These are phyloP conservation scores for Apteryx owenii DNA, from an alignment of 2,113 vertebrate species.

Conservation along the genomic window DNA sequence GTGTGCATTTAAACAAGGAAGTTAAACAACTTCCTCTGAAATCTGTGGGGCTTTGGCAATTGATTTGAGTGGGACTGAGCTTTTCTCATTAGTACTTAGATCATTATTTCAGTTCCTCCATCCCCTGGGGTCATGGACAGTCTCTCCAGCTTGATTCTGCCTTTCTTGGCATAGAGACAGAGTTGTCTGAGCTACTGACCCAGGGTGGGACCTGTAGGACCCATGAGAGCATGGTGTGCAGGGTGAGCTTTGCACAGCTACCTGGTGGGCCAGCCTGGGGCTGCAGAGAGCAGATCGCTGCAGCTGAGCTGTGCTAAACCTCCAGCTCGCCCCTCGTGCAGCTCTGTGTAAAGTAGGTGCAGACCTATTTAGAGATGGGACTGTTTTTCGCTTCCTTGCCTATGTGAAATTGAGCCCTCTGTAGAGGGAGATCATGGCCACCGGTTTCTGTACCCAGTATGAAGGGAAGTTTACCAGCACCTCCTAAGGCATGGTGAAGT, in stretches of 20 bases:
- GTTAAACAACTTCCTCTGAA: not conserved
- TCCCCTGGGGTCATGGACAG: not conserved
- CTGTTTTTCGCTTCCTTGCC: not conserved
- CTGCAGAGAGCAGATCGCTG: not conserved
- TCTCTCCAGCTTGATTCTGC: not conserved
- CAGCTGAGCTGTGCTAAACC: not conserved
- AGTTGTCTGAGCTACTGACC: not conserved
- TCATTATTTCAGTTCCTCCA: accelerated
- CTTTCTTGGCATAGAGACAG: not conserved
- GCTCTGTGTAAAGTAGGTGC: not conserved
- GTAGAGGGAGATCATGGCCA: accelerated
- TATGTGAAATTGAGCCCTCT: not conserved
- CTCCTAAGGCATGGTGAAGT: accelerated
- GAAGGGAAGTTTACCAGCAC: not conserved
- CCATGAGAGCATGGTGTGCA: not conserved
- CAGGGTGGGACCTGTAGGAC: not conserved
- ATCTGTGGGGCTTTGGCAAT: not conserved
- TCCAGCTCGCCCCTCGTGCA: not conserved
- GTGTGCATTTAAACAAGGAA: not conserved
- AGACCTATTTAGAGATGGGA: not conserved
- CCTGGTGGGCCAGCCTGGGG: accelerated
- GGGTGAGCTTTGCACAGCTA: not conserved
- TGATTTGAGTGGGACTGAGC: not conserved
- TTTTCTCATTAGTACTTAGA: not conserved
- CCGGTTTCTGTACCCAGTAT: not conserved